phyloP scores from a whole-genome alignment of 2,888 invertebrate genomes.

The Acanthosepion esculentum region DNA sequence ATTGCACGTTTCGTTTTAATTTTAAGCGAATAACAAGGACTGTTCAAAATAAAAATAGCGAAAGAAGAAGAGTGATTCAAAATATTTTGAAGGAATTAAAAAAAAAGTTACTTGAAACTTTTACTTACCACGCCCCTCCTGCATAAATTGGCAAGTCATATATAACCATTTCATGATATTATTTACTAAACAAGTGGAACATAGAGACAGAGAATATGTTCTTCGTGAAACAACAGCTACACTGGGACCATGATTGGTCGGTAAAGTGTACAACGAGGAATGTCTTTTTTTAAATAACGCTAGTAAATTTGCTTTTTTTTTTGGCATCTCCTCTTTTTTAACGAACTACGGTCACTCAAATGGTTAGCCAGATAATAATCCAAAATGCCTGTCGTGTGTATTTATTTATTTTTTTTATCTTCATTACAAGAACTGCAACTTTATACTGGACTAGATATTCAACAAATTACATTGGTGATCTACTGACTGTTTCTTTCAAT shows the following conservation, averaged over 20 bases:
- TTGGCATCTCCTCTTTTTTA: too few species aligned
- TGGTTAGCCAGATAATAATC: too few species aligned
- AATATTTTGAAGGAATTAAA: neutral
- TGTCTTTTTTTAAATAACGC: neutral
- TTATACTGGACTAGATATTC: too few species aligned
- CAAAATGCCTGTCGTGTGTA: too few species aligned
- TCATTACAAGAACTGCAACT: too few species aligned
- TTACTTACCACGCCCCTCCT: constrained; percentile 33
- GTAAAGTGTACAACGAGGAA: neutral
- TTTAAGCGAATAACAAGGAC: neutral
- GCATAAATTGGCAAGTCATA: neutral
- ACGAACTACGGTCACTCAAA: too few species aligned
- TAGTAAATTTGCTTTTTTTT: constrained; percentile 1
- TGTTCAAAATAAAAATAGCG: neutral
- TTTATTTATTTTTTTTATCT: too few species aligned
- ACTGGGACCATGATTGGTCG: neutral
- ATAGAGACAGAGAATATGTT: too few species aligned
- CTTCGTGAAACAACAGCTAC: neutral
- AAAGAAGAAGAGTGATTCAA: neutral
- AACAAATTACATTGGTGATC: too few species aligned
- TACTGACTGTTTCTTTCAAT: too few species aligned
- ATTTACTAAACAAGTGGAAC: too few species aligned
- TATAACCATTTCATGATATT: neutral
- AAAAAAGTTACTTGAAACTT: neutral
- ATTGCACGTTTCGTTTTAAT: too few species aligned